Conservation (phyloP, 2,113 vertebrate genomes). For the Lanius ludovicianus region DNA sequence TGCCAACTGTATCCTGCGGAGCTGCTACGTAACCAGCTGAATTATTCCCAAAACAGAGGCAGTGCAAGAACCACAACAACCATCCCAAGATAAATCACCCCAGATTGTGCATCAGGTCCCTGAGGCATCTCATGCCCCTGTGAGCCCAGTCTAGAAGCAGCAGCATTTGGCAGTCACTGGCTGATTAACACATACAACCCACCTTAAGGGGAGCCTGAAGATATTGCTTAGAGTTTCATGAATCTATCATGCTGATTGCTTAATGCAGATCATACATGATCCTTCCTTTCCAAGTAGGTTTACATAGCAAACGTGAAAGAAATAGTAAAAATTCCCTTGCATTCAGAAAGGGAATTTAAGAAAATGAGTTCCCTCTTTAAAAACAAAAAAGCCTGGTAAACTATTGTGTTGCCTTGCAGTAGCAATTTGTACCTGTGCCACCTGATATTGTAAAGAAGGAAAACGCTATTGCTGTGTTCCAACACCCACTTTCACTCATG, state of each 20-base stretch:
- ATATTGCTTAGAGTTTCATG: background rate
- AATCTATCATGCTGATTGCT: background rate
- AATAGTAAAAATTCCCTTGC: background rate
- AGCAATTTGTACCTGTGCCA: background rate
- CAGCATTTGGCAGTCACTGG: background rate
- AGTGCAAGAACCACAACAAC: background rate
- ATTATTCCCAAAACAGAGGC: background rate
- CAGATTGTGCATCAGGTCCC: background rate
- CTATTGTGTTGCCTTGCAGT: background rate
- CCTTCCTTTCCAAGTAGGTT: background rate
- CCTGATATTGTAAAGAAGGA: background rate
- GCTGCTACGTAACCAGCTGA: background rate
- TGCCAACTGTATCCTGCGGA: background rate
- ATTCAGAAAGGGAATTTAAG: background rate
- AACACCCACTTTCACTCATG: background rate
- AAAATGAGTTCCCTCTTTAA: background rate
- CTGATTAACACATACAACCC: background rate
- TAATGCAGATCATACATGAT: background rate
- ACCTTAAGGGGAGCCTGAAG: background rate
- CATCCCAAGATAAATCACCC: background rate
- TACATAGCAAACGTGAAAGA: background rate
- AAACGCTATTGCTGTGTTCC: background rate
- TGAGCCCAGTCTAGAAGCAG: background rate
- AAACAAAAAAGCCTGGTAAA: background rate
- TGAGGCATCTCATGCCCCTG: background rate